phyloP scores from a whole-genome alignment of 2,888 invertebrate species.

The Tholera decimalis region DNA sequence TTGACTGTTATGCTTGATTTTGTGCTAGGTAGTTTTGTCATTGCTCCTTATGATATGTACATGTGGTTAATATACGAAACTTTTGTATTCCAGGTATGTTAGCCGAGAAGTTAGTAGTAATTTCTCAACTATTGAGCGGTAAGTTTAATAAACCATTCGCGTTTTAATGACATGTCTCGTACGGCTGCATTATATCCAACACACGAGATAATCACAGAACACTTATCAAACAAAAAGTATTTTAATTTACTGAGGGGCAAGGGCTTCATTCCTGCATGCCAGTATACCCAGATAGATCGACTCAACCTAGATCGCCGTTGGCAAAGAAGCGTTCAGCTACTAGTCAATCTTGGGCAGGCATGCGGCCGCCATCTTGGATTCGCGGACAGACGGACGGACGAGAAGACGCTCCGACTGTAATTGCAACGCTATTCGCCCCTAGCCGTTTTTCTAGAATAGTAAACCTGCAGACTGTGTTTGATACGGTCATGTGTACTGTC shows the following conservation, averaged over 20 bases:
- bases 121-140: conserved; percentile 65
- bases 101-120: conserved; percentile 29
- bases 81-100: conserved; percentile 65
- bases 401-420: conserved; percentile 85
- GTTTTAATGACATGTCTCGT: conserved; percentile 72
- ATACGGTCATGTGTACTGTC: conserved; percentile 59
- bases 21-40: conserved; percentile 12
- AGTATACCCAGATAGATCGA: conserved; percentile 82
- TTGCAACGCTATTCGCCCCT: conserved; percentile 86
- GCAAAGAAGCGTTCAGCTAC: conserved; percentile 86
- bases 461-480: conserved; percentile 69
- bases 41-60: conserved; percentile 4
- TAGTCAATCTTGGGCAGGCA: conserved; percentile 89
- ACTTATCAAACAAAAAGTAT: conserved; percentile 87
- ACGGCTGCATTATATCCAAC: conserved; percentile 75
- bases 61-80: conserved; percentile 26
- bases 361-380: conserved; percentile 86
- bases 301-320: conserved; percentile 86
- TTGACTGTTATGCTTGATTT: conserved; percentile 5
- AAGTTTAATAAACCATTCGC: conserved; percentile 71
- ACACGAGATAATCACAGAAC: conserved; percentile 79
- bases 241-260: conserved; percentile 85
- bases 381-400: conserved; percentile 82
- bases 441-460: conserved; percentile 86
- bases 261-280: conserved; percentile 83